These are phyloP conservation scores for Apus apus DNA, from an alignment of 2,113 vertebrate species.

Conservation along the genomic window DNA sequence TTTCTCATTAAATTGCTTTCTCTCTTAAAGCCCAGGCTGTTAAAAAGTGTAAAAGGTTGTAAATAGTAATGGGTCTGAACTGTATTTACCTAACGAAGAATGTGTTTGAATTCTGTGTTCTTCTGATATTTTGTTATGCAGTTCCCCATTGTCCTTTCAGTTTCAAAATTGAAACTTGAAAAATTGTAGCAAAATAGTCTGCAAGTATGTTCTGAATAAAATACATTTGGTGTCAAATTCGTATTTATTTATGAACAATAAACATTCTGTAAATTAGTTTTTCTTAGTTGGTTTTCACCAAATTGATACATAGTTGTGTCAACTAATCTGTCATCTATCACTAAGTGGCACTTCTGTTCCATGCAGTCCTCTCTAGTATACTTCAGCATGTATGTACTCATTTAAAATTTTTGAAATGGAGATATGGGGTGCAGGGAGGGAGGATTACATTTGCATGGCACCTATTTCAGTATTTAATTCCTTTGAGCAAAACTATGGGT, in stretches of 20 bases:
- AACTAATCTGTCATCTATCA: not conserved
- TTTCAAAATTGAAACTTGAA: slow-evolving; percentile 35
- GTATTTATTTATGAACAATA: not conserved
- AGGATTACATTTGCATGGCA: not conserved
- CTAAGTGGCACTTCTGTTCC: not conserved
- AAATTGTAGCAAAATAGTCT: not conserved
- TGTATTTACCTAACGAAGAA: not conserved
- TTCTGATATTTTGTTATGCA: not conserved
- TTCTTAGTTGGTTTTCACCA: not conserved
- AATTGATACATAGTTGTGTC: not conserved
- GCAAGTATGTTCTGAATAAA: not conserved
- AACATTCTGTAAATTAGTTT: not conserved
- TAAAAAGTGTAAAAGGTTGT: not conserved
- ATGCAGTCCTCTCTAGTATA: not conserved
- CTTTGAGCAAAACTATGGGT: not conserved
- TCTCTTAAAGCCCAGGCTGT: not conserved
- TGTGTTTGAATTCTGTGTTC: not conserved
- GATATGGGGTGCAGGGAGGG: not conserved
- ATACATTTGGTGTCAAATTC: not conserved
- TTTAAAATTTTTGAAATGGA: slow-evolving; percentile 37
- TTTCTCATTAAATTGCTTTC: not conserved
- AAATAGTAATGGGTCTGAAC: not conserved
- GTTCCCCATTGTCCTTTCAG: not conserved
- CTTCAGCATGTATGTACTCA: not conserved
- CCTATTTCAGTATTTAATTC: not conserved